A percentile compares a stretch with the other conserved stretches of the same genome.
Evolutionary conservation across 2,113 vertebrate species (phyloP).

Genomic region (Grammomys surdaster): DNA sequence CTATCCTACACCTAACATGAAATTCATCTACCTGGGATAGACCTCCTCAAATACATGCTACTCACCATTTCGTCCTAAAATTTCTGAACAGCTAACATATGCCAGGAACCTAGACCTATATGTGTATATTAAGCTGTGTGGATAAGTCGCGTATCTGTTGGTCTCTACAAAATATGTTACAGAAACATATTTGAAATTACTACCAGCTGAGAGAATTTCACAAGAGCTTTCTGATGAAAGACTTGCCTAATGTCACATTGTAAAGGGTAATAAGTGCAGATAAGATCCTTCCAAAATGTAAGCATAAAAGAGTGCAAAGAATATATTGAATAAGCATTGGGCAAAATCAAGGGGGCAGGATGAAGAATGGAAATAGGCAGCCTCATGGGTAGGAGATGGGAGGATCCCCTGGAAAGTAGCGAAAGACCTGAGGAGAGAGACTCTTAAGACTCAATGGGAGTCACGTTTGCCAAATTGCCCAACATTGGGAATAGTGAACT

Average conservation of each 20-base stretch:
- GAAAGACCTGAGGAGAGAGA: no score
- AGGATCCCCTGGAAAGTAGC: no score
- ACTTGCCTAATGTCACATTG: background rate
- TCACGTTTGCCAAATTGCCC: no score
- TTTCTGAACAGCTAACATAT: background rate
- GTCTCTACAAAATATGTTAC: background rate
- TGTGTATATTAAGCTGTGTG: background rate
- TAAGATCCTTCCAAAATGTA: background rate
- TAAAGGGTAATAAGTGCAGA: background rate
- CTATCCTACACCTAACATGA: background rate
- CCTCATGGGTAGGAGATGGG: no score
- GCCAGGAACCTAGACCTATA: background rate
- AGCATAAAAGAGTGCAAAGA: background rate
- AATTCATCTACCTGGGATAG: background rate
- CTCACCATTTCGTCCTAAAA: background rate
- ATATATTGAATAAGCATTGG: background rate
- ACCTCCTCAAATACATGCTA: constrained; percentile 33
- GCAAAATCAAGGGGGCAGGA: background rate
- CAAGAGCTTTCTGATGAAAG: background rate
- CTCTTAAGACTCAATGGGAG: no score
- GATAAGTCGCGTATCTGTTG: background rate
- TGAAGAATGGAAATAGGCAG: no score
- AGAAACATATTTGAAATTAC: constrained; percentile 2
- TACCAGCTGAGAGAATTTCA: constrained; percentile 3
- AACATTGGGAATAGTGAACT: no score